Percentiles rank a stretch among this genome's conserved stretches.
phyloP scores from a whole-genome alignment of 1,140 invertebrate species.

The Macrocentrus cingulum region DNA sequence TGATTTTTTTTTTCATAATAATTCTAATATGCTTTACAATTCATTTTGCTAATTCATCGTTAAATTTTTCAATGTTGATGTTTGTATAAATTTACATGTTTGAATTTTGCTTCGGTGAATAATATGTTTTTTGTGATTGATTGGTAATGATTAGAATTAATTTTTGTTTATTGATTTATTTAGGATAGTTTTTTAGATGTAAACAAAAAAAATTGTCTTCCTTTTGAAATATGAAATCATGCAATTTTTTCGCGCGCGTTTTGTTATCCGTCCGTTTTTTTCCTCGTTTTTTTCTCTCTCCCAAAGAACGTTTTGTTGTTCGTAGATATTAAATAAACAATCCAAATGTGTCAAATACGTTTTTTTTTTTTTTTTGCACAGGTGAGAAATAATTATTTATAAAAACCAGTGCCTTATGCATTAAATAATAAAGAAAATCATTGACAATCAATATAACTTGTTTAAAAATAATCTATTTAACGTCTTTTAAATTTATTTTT shows the following conservation, averaged over 20 bases:
- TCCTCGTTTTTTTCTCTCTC: no score
- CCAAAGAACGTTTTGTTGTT: slow-evolving; percentile 8
- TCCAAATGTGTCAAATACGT: slow-evolving; percentile 1
- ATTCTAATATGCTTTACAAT: no score
- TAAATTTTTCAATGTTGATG: no score
- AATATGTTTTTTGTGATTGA: background rate
- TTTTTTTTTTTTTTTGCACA: background rate
- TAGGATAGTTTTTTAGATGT: no score
- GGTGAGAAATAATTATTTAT: background rate
- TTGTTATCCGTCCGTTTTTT: slow-evolving; percentile 6
- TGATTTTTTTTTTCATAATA: no score
- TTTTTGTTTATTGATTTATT: no score
- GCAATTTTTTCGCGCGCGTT: background rate
- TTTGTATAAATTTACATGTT: no score
- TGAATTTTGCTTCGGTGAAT: no score
- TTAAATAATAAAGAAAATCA: background rate
- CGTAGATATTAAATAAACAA: background rate
- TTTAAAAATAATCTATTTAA: background rate
- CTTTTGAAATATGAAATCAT: background rate
- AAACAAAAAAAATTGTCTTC: background rate
- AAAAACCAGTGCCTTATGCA: slow-evolving; percentile 5
- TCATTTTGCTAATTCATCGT: no score
- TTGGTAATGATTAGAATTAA: background rate
- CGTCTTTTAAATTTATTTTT: no score
- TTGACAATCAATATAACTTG: background rate